Conservation (phyloP, 1,140 invertebrate genomes). For the Trinorchestia longiramus region DNA sequence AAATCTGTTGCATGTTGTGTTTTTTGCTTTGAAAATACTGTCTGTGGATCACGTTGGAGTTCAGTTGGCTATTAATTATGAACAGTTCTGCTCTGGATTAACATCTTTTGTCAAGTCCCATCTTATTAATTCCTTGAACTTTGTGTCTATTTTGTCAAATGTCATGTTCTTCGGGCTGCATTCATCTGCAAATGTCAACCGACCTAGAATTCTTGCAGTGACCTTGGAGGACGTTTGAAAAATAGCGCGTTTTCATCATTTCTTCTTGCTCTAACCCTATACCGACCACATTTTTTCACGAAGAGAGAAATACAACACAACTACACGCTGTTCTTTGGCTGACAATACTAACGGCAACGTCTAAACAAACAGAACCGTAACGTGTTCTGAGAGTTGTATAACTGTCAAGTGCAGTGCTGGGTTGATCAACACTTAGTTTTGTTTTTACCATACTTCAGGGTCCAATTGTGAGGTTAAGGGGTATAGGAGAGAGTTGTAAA, state of each 20-base stretch:
- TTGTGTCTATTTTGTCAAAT: not conserved
- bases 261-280: not conserved
- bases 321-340: no score
- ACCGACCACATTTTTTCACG: no score
- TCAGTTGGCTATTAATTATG: not conserved
- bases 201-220: not conserved
- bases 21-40: not conserved
- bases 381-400: no score
- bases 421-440: no score
- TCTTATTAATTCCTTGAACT: constrained; percentile 26
- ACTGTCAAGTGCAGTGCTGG: no score
- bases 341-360: no score
- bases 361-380: no score
- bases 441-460: no score
- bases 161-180: not conserved
- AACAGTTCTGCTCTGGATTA: not conserved
- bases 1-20: not conserved
- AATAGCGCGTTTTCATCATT: not conserved
- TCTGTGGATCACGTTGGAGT: not conserved
- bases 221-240: constrained; percentile 2
- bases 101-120: not conserved
- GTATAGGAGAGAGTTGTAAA: no score
- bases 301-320: no score
- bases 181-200: constrained; percentile 18
- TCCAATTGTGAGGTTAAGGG: no score